These are phyloP conservation scores for Drosophila prosaltans DNA, from an alignment of 1,140 invertebrate species.

Conservation along the genomic window DNA sequence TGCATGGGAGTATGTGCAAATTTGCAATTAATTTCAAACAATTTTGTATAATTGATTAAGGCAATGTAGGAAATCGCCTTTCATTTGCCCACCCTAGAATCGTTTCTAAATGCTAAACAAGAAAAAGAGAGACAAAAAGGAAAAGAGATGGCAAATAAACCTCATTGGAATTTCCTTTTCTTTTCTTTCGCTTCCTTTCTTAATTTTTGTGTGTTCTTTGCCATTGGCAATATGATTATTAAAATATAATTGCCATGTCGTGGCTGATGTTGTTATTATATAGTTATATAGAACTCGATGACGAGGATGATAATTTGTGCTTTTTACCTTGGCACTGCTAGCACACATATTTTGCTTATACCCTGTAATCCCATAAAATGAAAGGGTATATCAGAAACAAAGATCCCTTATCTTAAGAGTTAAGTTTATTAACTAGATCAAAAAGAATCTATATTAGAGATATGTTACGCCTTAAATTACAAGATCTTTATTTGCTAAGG, in stretches of 20 bases:
- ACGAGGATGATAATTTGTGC: conserved; percentile 1
- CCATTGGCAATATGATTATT: conserved; percentile 50
- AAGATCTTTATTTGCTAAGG: no score
- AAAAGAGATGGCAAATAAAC: background rate
- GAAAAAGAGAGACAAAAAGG: no score
- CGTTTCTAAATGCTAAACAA: no score
- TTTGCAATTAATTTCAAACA: conserved; percentile 32
- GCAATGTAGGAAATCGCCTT: conserved; percentile 50
- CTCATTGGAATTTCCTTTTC: conserved; percentile 28
- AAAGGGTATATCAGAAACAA: background rate
- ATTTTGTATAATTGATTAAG: conserved; percentile 77
- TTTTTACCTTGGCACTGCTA: conserved; percentile 13
- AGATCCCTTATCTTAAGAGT: no score
- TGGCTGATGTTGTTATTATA: conserved; percentile 15
- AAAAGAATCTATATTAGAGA: no score
- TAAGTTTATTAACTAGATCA: no score
- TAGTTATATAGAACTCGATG: conserved; percentile 9
- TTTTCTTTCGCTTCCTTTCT: background rate
- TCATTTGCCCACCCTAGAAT: conserved; percentile 38
- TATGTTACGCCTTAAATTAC: no score
- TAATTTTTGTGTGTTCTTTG: conserved; percentile 15
- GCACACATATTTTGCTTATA: conserved; percentile 1
- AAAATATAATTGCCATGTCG: conserved; percentile 58
- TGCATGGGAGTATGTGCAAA: background rate
- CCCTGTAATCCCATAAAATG: background rate